phyloP scores from a whole-genome alignment of 1,140 invertebrate genomes.

The Paracyclopina nana region DNA sequence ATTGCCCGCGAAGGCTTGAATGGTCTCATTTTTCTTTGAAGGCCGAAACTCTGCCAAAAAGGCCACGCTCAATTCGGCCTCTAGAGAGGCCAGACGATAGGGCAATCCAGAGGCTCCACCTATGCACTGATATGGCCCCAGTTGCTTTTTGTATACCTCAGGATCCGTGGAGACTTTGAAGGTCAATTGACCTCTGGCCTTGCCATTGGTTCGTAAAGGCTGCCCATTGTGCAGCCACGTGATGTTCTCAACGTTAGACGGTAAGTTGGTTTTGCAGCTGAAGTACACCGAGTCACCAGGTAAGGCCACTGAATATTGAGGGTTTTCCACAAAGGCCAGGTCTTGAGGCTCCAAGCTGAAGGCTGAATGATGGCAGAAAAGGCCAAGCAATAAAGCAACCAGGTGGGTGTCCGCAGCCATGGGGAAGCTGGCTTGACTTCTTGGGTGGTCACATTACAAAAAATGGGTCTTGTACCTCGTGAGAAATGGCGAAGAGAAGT shows the following conservation, averaged over 20 bases:
- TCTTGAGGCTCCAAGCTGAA: too few species aligned
- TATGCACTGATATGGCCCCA: slow-evolving; percentile 8
- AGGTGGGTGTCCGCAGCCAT: too few species aligned
- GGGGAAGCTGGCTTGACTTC: too few species aligned
- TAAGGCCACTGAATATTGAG: slow-evolving; percentile 8
- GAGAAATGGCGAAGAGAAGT: too few species aligned
- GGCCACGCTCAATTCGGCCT: slow-evolving; percentile 3
- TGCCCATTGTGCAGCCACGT: background rate
- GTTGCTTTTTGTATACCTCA: background rate
- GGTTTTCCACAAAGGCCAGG: slow-evolving; percentile 3
- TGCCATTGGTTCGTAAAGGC: background rate
- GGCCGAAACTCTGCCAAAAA: slow-evolving; percentile 4
- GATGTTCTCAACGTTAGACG: background rate
- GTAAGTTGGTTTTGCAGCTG: slow-evolving; percentile 9
- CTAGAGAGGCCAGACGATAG: background rate
- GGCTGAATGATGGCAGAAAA: too few species aligned
- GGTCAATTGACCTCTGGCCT: background rate
- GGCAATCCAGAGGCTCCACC: background rate
- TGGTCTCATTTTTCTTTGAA: background rate
- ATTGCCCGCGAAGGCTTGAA: background rate
- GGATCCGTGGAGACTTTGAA: background rate
- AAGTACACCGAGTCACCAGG: slow-evolving; percentile 10
- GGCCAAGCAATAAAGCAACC: too few species aligned
- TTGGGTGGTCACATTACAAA: too few species aligned
- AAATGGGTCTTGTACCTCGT: too few species aligned